Percentiles rank a stretch among this genome's conserved stretches.
Conservation (phyloP, 1,140 invertebrate species). For the Micrasema minimum region DNA sequence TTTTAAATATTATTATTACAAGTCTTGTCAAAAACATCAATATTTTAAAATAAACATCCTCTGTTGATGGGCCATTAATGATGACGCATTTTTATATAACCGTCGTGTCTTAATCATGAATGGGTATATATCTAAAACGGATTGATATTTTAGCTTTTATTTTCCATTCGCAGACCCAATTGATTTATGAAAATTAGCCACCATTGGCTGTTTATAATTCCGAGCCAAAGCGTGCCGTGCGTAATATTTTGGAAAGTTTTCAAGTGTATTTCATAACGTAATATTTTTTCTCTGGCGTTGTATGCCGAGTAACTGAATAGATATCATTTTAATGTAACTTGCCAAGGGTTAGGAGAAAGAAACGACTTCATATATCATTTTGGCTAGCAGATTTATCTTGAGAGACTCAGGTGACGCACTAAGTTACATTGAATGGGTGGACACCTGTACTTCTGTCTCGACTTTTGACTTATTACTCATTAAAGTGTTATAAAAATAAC, state of each 20-base stretch:
- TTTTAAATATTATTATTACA: too few relatives aligned
- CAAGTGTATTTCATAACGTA: conserved; percentile 42
- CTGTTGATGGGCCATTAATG: too few relatives aligned
- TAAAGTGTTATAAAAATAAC: too few relatives aligned
- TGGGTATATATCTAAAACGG: too few relatives aligned
- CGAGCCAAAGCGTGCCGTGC: conserved; percentile 18
- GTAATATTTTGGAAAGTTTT: conserved; percentile 49
- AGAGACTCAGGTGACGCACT: not conserved
- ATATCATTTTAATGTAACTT: conserved; percentile 22
- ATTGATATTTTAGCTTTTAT: too few relatives aligned
- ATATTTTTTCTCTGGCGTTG: conserved; percentile 5
- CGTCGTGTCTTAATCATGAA: too few relatives aligned
- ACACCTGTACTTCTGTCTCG: not conserved
- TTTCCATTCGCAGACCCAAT: too few relatives aligned
- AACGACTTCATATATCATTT: conserved; percentile 18
- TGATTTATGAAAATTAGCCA: too few relatives aligned
- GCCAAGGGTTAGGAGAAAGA: conserved; percentile 6
- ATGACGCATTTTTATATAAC: too few relatives aligned
- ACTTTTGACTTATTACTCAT: not conserved
- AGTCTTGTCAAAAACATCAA: too few relatives aligned
- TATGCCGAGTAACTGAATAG: not conserved
- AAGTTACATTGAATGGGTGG: not conserved
- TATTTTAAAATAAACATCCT: too few relatives aligned
- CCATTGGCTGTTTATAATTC: not conserved
- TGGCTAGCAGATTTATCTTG: not conserved